Percentiles rank a stretch among this genome's conserved stretches.
phyloP scores from a whole-genome alignment of 2,113 vertebrate species.

The Bungarus multicinctus region DNA sequence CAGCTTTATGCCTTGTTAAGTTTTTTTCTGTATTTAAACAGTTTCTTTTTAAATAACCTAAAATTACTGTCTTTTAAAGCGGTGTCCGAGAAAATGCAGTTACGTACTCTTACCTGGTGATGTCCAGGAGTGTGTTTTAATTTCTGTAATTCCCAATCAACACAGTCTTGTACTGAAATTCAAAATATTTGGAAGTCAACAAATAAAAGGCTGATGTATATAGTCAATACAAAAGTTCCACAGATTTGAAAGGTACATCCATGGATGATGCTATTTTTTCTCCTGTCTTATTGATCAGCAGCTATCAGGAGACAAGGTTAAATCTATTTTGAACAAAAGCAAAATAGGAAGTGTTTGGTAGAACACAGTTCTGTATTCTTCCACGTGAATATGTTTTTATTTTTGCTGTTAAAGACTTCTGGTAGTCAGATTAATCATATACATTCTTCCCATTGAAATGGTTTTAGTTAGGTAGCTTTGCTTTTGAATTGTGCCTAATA shows the following conservation, averaged over 20 bases:
- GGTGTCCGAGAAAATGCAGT: slow-evolving; percentile 25
- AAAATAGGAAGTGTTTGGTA: slow-evolving; percentile 27
- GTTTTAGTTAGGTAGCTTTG: slow-evolving; percentile 54
- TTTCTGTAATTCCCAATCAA: neutral
- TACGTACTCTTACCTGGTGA: neutral
- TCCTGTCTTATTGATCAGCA: neutral
- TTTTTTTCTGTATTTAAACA: neutral
- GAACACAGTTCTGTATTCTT: neutral
- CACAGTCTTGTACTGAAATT: neutral
- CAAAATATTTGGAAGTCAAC: neutral
- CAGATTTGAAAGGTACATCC: neutral
- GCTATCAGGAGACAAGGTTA: neutral
- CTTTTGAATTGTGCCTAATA: slow-evolving; percentile 21
- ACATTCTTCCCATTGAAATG: slow-evolving; percentile 29
- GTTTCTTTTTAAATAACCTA: slow-evolving; percentile 45
- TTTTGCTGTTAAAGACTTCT: slow-evolving; percentile 51
- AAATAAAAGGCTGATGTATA: neutral
- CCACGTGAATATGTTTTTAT: slow-evolving; percentile 19
- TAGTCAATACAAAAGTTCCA: neutral
- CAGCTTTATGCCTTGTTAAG: neutral
- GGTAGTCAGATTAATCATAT: slow-evolving; percentile 50
- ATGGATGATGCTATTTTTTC: neutral
- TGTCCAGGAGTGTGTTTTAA: neutral
- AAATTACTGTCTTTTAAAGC: slow-evolving; percentile 46
- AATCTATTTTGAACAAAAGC: slow-evolving; percentile 46